Conservation (phyloP, 2,113 vertebrate genomes). For the Dicentrarchus labrax region DNA sequence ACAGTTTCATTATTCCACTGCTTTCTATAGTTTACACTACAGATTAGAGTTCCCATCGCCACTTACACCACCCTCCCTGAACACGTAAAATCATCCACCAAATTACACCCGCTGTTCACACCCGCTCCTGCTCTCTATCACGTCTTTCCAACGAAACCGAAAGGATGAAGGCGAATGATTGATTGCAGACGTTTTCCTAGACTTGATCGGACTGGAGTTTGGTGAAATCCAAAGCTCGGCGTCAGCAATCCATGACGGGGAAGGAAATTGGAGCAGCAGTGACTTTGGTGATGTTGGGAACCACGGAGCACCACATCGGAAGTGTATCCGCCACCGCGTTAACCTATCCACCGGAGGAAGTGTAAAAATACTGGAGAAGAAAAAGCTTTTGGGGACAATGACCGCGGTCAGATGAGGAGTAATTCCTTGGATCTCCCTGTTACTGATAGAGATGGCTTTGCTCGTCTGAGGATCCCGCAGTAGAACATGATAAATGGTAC, state of each 20-base stretch:
- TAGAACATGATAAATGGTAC: constrained; percentile 85
- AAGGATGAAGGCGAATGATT: constrained; percentile 72
- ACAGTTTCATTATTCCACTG: not conserved
- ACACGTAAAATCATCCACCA: not conserved
- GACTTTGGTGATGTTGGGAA: constrained; percentile 65
- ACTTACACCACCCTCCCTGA: not conserved
- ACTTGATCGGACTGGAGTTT: constrained; percentile 78
- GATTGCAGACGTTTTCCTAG: constrained; percentile 69
- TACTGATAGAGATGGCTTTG: constrained; percentile 61
- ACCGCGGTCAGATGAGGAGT: constrained; percentile 14
- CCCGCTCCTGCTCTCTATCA: not conserved
- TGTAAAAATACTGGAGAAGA: constrained; percentile 6
- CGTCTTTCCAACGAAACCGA: constrained; percentile 67
- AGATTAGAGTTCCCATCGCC: not conserved
- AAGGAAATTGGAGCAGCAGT: constrained; percentile 68
- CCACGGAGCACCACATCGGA: constrained; percentile 48
- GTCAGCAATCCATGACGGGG: constrained; percentile 74
- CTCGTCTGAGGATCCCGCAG: constrained; percentile 67
- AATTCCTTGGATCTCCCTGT: constrained; percentile 26
- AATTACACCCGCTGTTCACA: not conserved
- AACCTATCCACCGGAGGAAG: constrained; percentile 29
- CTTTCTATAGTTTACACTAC: no score
- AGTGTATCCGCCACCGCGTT: constrained; percentile 29
- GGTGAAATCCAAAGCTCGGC: constrained; percentile 75
- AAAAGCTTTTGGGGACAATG: constrained; percentile 37